phyloP scores from a whole-genome alignment of 2,797 vertebrate genomes.

The Gallirallus australis region DNA sequence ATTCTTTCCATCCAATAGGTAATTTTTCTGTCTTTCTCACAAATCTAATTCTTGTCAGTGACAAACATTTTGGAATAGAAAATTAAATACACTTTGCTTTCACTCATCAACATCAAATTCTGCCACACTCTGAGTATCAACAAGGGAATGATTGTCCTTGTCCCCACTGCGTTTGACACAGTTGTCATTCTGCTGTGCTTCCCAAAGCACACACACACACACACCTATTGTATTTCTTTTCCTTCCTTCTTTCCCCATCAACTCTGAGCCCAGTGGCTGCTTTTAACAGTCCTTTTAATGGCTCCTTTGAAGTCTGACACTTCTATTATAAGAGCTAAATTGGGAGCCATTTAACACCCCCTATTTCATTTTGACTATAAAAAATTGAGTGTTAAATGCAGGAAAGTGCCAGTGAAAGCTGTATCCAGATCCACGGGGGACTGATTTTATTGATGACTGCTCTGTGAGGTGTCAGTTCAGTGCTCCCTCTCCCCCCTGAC shows the following conservation, averaged over 20 bases:
- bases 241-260: not conserved
- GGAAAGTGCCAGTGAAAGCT: not conserved
- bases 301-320: constrained; percentile 22
- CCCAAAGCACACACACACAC: no score
- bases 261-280: not conserved
- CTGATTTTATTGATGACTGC: not conserved
- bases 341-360: not conserved
- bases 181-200: not conserved
- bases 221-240: not conserved
- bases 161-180: not conserved
- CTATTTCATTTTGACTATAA: not conserved
- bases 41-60: not conserved
- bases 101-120: not conserved
- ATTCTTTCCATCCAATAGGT: not conserved
- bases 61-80: not conserved
- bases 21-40: not conserved
- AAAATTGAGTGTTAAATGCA: not conserved
- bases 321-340: not conserved
- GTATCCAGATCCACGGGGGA: not conserved
- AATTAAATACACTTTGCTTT: not conserved
- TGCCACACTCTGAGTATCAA: not conserved
- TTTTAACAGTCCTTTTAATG: constrained; percentile 26
- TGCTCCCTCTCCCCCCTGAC: rapidly evolving
- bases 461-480: not conserved
- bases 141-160: not conserved